These are phyloP conservation scores for Mandrillus leucophaeus DNA, from an alignment of 2,113 vertebrate species.

Conservation along the genomic window DNA sequence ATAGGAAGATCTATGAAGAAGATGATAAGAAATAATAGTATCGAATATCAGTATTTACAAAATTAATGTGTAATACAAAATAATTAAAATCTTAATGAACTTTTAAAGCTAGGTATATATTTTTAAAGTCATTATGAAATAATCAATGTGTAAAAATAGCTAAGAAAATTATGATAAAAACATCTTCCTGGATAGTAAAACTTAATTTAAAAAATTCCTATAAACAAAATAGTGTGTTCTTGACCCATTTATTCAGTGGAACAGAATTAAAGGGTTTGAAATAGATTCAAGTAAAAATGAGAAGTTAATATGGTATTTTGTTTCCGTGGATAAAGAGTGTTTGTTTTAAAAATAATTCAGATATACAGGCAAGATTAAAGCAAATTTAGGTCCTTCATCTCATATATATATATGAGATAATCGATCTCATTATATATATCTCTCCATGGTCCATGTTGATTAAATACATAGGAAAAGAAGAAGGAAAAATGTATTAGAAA, in stretches of 20 bases:
- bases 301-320: background rate
- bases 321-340: background rate
- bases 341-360: background rate
- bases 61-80: background rate
- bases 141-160: background rate
- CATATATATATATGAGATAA: too few species aligned
- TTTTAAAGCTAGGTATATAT: background rate
- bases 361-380: background rate
- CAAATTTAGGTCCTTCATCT: background rate
- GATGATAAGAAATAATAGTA: background rate
- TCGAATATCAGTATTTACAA: background rate
- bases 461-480: background rate
- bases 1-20: background rate
- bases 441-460: background rate
- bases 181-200: background rate
- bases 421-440: background rate
- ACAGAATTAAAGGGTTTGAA: background rate
- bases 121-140: background rate
- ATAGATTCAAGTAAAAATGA: background rate
- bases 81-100: background rate
- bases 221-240: background rate
- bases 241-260: background rate
- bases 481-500: background rate
- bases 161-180: background rate
- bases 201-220: background rate